phyloP scores from a whole-genome alignment of 2,113 vertebrate genomes.

The Antechinus flavipes region DNA sequence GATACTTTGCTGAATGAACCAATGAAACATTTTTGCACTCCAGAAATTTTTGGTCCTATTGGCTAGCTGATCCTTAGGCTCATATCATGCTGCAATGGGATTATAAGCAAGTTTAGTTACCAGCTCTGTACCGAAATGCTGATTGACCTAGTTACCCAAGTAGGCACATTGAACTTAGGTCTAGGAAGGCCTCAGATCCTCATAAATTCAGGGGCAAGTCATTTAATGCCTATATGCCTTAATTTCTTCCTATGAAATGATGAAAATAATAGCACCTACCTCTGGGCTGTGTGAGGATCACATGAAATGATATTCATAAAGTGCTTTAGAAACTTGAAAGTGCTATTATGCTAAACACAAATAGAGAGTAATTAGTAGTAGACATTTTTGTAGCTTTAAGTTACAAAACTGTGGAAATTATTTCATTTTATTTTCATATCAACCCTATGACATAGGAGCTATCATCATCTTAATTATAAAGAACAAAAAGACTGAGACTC shows the following conservation, averaged over 20 bases:
- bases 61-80: neutral
- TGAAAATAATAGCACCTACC: neutral
- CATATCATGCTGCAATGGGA: neutral
- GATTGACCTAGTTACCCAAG: neutral
- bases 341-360: neutral
- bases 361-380: neutral
- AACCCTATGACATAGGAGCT: neutral
- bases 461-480: neutral
- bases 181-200: neutral
- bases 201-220: neutral
- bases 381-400: neutral
- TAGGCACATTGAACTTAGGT: neutral
- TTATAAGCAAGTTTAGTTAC: neutral
- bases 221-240: neutral
- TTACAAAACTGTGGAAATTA: neutral
- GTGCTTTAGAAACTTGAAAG: neutral
- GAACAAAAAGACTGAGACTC: neutral
- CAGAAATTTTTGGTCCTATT: neutral
- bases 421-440: neutral
- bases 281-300: neutral
- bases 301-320: neutral
- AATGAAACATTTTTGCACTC: neutral
- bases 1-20: neutral
- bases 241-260: neutral
- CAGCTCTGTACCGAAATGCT: neutral